Percentiles rank a stretch among this genome's conserved stretches.
phyloP scores from a whole-genome alignment of 2,888 invertebrate species.

The Ornithoptera alexandrae region DNA sequence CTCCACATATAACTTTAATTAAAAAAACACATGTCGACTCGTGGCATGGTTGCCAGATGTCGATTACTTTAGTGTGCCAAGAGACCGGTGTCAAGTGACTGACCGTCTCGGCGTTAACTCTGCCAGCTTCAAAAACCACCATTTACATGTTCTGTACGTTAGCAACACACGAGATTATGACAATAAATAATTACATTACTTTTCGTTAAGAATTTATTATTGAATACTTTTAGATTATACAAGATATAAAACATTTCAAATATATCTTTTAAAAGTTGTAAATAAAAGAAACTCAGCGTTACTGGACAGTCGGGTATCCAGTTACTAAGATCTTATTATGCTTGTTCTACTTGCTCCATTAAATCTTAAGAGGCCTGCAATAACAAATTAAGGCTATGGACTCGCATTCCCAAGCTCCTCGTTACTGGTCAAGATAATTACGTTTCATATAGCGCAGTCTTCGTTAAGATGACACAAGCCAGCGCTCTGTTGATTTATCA shows the following conservation, averaged over 20 bases:
- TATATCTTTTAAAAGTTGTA: neutral
- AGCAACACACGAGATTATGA: too few species aligned
- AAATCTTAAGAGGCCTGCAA: conserved; percentile 24
- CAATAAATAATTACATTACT: too few species aligned
- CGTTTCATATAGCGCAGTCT: conserved; percentile 3
- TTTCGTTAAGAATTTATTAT: too few species aligned
- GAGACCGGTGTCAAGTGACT: conserved; percentile 20
- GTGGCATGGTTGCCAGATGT: conserved; percentile 41
- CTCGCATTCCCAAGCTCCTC: conserved; percentile 13
- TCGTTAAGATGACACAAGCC: conserved; percentile 4
- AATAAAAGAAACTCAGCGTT: conserved; percentile 2
- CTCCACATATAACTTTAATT: conserved; percentile 29
- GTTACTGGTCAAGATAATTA: conserved; percentile 13
- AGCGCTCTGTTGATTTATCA: neutral
- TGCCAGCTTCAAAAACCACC: neutral
- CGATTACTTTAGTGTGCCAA: conserved; percentile 23
- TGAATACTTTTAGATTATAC: too few species aligned
- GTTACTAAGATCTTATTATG: conserved; percentile 28
- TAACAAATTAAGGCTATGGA: conserved; percentile 19
- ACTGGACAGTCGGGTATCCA: conserved; percentile 7
- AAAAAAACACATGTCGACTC: conserved; percentile 24
- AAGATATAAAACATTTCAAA: too few species aligned
- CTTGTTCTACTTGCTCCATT: conserved; percentile 16
- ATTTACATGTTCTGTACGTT: neutral
- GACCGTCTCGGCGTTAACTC: neutral